Evolutionary conservation across 2,888 invertebrate genomes (phyloP).

Genomic region (Spodoptera picta): DNA sequence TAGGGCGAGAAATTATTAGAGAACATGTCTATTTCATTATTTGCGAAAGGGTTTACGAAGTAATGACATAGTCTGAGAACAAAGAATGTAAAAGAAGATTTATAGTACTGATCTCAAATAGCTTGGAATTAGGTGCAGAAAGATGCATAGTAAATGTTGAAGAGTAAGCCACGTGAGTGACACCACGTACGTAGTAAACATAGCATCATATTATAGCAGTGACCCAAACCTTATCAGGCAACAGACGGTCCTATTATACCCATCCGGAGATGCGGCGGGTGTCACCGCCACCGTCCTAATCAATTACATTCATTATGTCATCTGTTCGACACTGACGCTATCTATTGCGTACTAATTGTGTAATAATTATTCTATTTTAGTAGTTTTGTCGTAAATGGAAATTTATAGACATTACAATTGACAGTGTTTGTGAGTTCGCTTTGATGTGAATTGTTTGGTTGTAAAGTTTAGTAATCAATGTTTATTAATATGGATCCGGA

Average conservation of each 20-base stretch:
- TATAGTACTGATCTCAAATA: no score
- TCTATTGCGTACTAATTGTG: slow-evolving; percentile 67
- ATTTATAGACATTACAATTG: slow-evolving; percentile 36
- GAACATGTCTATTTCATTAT: no score
- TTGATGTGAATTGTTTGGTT: slow-evolving; percentile 16
- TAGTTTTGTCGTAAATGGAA: slow-evolving; percentile 40
- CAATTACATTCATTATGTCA: slow-evolving; percentile 71
- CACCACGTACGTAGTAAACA: no score
- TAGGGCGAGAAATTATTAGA: no score
- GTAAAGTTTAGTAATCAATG: neutral
- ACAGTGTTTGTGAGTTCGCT: slow-evolving; percentile 33
- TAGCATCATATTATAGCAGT: slow-evolving; percentile 50
- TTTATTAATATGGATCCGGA: neutral
- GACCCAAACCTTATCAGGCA: slow-evolving; percentile 63
- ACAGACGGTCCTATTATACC: slow-evolving; percentile 72
- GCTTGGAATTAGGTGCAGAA: no score
- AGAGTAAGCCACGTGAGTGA: no score
- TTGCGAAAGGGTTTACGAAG: no score
- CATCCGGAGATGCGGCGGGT: slow-evolving; percentile 70
- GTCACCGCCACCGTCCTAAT: slow-evolving; percentile 61
- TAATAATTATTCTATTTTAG: slow-evolving; percentile 64
- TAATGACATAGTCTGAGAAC: no score
- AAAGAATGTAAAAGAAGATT: no score
- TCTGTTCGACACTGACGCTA: slow-evolving; percentile 58
- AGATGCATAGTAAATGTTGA: no score